Percentiles rank a stretch among this genome's conserved stretches.
Conservation (phyloP, 2,888 invertebrate genomes). For the Pantelozetes paolii region DNA sequence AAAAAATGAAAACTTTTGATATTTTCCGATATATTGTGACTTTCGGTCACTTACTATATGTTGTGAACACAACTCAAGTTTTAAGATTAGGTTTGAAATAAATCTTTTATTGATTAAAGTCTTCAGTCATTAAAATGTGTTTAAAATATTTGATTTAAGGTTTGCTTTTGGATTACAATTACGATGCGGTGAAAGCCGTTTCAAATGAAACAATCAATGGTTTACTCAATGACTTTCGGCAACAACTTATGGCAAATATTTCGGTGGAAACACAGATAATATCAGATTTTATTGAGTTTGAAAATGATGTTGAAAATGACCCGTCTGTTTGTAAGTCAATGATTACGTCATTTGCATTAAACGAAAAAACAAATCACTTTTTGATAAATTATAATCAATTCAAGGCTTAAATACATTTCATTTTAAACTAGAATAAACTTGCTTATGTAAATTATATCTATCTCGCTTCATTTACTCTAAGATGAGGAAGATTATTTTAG, state of each 20-base stretch:
- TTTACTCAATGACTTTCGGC: conserved; percentile 6
- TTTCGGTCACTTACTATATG: not conserved
- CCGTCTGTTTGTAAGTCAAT: conserved; percentile 28
- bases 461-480: too few relatives aligned
- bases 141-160: not conserved
- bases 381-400: too few relatives aligned
- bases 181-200: not conserved
- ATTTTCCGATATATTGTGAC: too few relatives aligned
- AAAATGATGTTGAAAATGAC: conserved; percentile 24
- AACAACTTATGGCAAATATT: conserved; percentile 14
- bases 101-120: too few relatives aligned
- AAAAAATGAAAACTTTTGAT: too few relatives aligned
- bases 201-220: conserved; percentile 11
- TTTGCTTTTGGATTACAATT: conserved; percentile 11
- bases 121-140: too few relatives aligned
- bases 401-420: too few relatives aligned
- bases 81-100: conserved; percentile 1
- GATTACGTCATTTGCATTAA: too few relatives aligned
- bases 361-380: too few relatives aligned
- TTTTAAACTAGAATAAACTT: too few relatives aligned
- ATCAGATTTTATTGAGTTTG: conserved; percentile 15
- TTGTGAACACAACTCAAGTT: not conserved
- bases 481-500: too few relatives aligned
- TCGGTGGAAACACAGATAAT: conserved; percentile 15
- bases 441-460: too few relatives aligned